These are phyloP conservation scores for Anthopleura xanthogrammica DNA, from an alignment of 92 coral and sea anemone species.

Conservation along the genomic window DNA sequence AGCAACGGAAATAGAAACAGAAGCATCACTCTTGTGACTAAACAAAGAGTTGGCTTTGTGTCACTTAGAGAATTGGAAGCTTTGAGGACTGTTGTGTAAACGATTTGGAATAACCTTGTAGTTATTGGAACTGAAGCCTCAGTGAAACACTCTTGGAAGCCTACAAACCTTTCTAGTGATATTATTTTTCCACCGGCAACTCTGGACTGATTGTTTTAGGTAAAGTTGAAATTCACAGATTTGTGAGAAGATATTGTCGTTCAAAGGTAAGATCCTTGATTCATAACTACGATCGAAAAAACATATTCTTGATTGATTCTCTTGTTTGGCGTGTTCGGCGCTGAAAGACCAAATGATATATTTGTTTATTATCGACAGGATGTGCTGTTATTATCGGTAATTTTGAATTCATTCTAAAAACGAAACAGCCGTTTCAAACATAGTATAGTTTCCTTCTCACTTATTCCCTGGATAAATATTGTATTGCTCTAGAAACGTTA, in stretches of 20 bases:
- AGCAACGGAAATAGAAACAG: not conserved
- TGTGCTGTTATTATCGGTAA: not conserved
- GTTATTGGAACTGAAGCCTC: no score
- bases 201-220: no score
- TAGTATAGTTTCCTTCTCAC: not conserved
- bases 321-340: not conserved
- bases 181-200: no score
- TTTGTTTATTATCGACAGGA: not conserved
- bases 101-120: not conserved
- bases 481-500: not conserved
- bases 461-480: not conserved
- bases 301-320: not conserved
- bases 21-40: conserved; percentile 3
- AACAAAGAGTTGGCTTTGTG: not conserved
- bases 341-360: not conserved
- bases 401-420: not conserved
- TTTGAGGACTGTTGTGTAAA: not conserved
- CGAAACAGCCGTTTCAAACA: not conserved
- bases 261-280: not conserved
- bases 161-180: no score
- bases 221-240: no score
- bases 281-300: not conserved
- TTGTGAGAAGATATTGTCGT: not conserved
- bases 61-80: not conserved
- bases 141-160: no score